Conservation (phyloP, 2,888 invertebrate genomes). For the Callimorpha dominula region DNA sequence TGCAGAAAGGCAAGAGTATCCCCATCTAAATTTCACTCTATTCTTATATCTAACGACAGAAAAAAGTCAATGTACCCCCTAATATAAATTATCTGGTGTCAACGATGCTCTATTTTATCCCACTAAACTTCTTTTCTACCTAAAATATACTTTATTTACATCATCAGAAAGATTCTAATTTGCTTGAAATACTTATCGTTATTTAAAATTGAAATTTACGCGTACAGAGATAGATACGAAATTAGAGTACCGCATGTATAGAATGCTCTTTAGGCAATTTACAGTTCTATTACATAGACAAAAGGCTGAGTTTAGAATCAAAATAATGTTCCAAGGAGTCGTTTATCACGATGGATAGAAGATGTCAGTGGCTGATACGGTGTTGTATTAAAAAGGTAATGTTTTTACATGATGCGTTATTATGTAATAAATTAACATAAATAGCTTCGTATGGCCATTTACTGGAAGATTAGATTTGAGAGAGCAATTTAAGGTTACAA, state of each 20-base stretch:
- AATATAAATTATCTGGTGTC: conserved; percentile 75
- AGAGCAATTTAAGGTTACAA: conserved; percentile 21
- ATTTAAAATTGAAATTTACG: conserved; percentile 58
- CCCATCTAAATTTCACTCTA: conserved; percentile 55
- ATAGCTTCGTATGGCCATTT: conserved; percentile 28
- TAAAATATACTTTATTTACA: conserved; percentile 41
- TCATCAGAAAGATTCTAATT: conserved; percentile 21
- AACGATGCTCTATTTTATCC: conserved; percentile 61
- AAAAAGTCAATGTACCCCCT: conserved; percentile 53
- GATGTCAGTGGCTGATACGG: conserved; percentile 67
- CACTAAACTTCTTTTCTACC: conserved; percentile 31
- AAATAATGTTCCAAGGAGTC: conserved; percentile 43
- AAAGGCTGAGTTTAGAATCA: conserved; percentile 40
- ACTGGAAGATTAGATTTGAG: conserved; percentile 25
- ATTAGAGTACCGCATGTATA: conserved; percentile 32
- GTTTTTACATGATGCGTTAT: conserved; percentile 44
- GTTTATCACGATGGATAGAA: conserved; percentile 76
- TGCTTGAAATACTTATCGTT: conserved; percentile 14
- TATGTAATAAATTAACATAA: conserved; percentile 33
- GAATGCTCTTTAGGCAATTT: conserved; percentile 24
- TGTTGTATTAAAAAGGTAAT: conserved; percentile 61
- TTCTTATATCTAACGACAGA: conserved; percentile 60
- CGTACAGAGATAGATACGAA: conserved; percentile 45
- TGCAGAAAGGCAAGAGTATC: conserved; percentile 37
- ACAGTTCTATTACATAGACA: conserved; percentile 20